Percentiles rank a stretch among this genome's conserved stretches.
These are phyloP conservation scores for Chymomyza costata DNA, from an alignment of 1,140 invertebrate species.

Conservation along the genomic window DNA sequence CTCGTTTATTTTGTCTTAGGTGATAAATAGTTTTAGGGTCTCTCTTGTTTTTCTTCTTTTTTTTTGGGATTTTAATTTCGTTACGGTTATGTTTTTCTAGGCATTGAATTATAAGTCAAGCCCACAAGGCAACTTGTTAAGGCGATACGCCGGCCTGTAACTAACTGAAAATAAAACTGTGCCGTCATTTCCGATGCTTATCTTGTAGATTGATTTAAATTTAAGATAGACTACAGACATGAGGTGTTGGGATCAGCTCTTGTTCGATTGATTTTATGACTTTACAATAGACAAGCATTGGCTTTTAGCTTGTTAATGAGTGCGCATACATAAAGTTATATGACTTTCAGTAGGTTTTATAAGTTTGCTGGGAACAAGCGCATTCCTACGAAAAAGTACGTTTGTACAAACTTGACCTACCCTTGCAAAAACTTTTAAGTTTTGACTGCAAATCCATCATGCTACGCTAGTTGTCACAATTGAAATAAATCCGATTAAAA, in stretches of 20 bases:
- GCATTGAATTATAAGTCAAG: slow-evolving; percentile 43
- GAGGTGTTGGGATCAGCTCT: background rate
- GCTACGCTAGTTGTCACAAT: slow-evolving; percentile 42
- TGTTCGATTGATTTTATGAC: background rate
- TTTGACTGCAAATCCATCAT: too few species aligned
- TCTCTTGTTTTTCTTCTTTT: slow-evolving; percentile 39
- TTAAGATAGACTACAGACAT: slow-evolving; percentile 23
- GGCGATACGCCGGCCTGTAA: slow-evolving; percentile 34
- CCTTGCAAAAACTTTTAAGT: too few species aligned
- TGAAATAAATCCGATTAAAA: slow-evolving; percentile 52
- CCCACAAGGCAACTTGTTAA: slow-evolving; percentile 41
- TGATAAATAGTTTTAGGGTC: slow-evolving; percentile 50
- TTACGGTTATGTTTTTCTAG: slow-evolving; percentile 33
- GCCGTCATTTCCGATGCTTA: slow-evolving; percentile 52
- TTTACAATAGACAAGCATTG: slow-evolving; percentile 17
- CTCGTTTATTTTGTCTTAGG: slow-evolving; percentile 48
- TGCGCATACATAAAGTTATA: too few species aligned
- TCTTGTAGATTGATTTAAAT: slow-evolving; percentile 25
- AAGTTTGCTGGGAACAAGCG: too few species aligned
- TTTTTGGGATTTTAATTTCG: too few species aligned
- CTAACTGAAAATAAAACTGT: slow-evolving; percentile 36
- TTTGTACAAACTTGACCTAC: too few species aligned
- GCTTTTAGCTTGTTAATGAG: slow-evolving; percentile 23
- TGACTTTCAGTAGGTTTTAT: too few species aligned
- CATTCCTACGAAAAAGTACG: too few species aligned